phyloP scores from a whole-genome alignment of 2,797 vertebrate species.

The Darevskia mixta region DNA sequence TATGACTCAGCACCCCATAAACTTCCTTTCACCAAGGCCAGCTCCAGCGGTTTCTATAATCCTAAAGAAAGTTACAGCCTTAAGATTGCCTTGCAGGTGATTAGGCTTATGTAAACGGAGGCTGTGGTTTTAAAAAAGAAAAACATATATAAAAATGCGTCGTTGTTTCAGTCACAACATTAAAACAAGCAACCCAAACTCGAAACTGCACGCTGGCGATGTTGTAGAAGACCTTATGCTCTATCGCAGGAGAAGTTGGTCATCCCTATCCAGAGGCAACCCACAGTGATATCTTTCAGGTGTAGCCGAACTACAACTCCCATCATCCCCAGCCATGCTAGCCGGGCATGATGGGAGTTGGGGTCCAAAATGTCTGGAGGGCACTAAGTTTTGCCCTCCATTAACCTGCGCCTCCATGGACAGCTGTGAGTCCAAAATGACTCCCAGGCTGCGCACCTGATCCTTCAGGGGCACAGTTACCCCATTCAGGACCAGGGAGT shows the following conservation, averaged over 20 bases:
- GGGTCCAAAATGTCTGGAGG: no score
- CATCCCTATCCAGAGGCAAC: neutral
- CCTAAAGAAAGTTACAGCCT: neutral
- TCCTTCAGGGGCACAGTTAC: no score
- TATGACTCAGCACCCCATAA: conserved; percentile 6
- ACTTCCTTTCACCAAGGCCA: neutral
- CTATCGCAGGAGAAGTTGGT: neutral
- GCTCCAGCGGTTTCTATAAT: conserved; percentile 5
- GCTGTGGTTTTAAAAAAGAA: neutral
- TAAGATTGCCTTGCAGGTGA: neutral
- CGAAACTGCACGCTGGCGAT: neutral
- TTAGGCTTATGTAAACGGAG: conserved; percentile 22
- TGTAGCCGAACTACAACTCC: no score
- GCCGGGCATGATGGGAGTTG: no score
- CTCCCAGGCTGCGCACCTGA: no score
- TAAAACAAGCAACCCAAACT: neutral
- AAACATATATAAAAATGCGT: neutral
- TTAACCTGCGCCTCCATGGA: no score
- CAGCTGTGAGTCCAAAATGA: no score
- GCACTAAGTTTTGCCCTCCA: no score
- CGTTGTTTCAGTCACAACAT: conserved; percentile 11
- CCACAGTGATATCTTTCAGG: neutral
- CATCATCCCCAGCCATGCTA: no score
- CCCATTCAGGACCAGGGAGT: no score
- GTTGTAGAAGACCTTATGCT: neutral